These are phyloP conservation scores for Thamnophis sirtalis DNA, from an alignment of 2,113 vertebrate genomes.

Conservation along the genomic window DNA sequence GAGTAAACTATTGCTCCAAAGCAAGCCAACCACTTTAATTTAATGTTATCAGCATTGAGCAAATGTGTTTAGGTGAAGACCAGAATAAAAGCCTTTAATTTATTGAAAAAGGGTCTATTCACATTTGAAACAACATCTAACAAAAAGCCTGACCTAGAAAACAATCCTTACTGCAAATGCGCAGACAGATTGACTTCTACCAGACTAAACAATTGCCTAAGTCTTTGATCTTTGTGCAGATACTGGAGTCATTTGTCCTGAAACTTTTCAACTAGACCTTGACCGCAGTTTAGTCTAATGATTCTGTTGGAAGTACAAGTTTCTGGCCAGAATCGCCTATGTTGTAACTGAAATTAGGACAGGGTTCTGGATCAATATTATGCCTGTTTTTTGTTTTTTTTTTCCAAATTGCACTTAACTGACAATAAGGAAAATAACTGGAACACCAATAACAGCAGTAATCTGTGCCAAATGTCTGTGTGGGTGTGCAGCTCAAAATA, in stretches of 20 bases:
- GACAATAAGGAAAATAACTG: neutral
- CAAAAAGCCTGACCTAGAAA: neutral
- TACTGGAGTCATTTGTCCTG: neutral
- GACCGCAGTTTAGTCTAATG: neutral
- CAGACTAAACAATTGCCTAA: neutral
- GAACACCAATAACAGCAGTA: neutral
- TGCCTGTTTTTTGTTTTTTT: neutral
- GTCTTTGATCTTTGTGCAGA: neutral
- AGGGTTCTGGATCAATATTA: neutral
- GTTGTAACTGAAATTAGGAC: neutral
- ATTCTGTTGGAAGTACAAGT: neutral
- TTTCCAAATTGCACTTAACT: neutral
- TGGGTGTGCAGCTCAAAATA: neutral
- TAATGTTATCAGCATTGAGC: neutral
- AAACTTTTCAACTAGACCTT: neutral
- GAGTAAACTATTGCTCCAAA: neutral
- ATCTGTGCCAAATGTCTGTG: neutral
- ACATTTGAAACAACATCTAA: neutral
- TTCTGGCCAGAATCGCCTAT: neutral
- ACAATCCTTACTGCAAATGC: neutral
- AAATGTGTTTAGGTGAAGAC: neutral
- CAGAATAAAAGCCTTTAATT: neutral
- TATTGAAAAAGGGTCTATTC: neutral
- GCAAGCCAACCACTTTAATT: neutral
- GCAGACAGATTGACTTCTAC: neutral